These are phyloP conservation scores for Chrysaora quinquecirrha DNA, from an alignment of 30 jellyfish, hydroid and myxozoan genomes.

Conservation along the genomic window DNA sequence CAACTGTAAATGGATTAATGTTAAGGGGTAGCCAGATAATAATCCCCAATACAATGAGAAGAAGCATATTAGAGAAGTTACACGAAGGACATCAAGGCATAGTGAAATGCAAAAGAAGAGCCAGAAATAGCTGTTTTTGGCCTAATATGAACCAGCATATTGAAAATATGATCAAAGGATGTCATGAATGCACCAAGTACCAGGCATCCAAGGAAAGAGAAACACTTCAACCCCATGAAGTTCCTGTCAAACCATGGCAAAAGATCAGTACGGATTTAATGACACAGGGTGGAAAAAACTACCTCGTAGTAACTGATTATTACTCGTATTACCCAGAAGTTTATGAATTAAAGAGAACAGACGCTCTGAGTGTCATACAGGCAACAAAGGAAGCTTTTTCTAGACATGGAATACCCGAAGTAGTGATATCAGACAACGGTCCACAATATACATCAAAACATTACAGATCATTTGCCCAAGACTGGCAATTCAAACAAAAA, in stretches of 20 bases:
- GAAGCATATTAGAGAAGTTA: not conserved
- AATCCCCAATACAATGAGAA: constrained; percentile 13
- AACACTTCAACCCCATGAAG: too few species aligned
- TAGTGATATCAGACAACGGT: constrained; percentile 13
- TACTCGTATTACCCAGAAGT: constrained; percentile 15
- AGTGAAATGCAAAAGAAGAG: constrained; percentile 33
- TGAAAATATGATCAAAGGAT: not conserved
- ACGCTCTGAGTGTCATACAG: not conserved
- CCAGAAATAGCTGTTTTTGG: constrained; percentile 38
- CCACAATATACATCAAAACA: constrained; percentile 6
- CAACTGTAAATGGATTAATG: constrained; percentile 21
- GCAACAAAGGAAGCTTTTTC: constrained; percentile 30
- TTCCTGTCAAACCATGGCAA: constrained; percentile 10
- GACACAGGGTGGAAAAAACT: not conserved
- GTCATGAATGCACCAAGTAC: too few species aligned
- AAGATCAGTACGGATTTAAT: constrained; percentile 20
- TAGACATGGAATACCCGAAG: constrained; percentile 29
- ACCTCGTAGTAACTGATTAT: constrained; percentile 17
- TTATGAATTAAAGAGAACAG: not conserved
- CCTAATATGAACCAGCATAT: constrained; percentile 28
- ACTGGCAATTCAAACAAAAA: not conserved
- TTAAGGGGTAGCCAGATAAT: constrained; percentile 15
- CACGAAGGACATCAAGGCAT: constrained; percentile 48
- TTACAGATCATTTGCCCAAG: not conserved
- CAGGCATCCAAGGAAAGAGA: too few species aligned